These are phyloP conservation scores for Actias luna DNA, from an alignment of 2,888 invertebrate genomes.

Conservation along the genomic window DNA sequence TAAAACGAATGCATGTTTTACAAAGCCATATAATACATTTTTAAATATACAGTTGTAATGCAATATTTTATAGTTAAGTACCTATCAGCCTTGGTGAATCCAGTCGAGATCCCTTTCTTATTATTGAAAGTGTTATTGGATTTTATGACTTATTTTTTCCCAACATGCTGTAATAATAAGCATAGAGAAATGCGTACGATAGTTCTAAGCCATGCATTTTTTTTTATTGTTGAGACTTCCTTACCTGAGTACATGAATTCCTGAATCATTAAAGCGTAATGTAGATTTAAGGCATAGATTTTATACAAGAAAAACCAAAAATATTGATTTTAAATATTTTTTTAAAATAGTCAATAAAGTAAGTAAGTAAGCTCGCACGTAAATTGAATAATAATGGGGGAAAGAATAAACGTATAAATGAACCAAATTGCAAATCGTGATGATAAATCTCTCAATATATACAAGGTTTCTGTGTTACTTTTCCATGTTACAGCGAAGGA, in stretches of 20 bases:
- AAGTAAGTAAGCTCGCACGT: neutral
- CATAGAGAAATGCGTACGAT: too few species aligned
- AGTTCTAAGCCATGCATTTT: too few species aligned
- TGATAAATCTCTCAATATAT: neutral
- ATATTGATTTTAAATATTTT: neutral
- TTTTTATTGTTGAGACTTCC: too few species aligned
- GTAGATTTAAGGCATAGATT: neutral
- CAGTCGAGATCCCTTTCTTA: too few species aligned
- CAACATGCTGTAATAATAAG: too few species aligned
- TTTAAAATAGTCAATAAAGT: neutral
- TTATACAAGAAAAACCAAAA: too few species aligned
- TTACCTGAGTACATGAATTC: neutral
- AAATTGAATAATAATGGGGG: neutral
- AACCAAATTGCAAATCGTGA: neutral
- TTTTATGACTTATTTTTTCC: too few species aligned
- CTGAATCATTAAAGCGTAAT: neutral
- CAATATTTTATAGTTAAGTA: too few species aligned
- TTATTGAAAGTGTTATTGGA: too few species aligned
- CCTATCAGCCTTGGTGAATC: too few species aligned
- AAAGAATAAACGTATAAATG: neutral
- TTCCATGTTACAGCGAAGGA: slow-evolving; percentile 2
- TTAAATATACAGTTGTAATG: neutral
- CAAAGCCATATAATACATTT: neutral
- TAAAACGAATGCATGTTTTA: neutral
- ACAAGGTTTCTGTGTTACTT: neutral